Conservation (phyloP, 2,797 vertebrate genomes). For the Melanotaenia nigrans region DNA sequence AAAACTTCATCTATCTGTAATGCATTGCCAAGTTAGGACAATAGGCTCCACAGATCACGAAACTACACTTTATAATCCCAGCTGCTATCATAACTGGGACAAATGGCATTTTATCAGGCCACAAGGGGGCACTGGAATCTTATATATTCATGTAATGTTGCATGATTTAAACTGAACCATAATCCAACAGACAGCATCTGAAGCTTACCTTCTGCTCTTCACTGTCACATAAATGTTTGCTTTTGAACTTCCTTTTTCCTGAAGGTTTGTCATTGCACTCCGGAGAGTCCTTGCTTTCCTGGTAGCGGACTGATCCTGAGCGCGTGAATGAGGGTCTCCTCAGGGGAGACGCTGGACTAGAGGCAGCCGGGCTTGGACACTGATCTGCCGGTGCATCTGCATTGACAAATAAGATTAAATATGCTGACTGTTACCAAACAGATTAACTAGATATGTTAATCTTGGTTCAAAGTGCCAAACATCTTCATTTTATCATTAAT, state of each 20-base stretch:
- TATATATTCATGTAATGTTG: constrained; percentile 39
- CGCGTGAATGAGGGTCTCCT: constrained; percentile 78
- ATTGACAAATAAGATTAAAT: constrained; percentile 26
- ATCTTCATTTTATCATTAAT: neutral
- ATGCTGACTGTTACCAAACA: neutral
- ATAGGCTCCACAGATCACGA: constrained; percentile 18
- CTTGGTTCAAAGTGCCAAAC: neutral
- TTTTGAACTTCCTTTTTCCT: constrained; percentile 99
- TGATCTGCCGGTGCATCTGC: constrained; percentile 68
- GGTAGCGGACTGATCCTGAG: constrained; percentile 77
- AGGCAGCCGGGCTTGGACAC: constrained; percentile 66
- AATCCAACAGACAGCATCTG: constrained; percentile 33
- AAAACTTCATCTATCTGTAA: constrained; percentile 36
- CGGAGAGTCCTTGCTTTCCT: constrained; percentile 81
- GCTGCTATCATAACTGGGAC: constrained; percentile 32
- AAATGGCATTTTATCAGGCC: constrained; percentile 57
- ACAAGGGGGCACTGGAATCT: constrained; percentile 81
- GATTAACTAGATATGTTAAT: neutral
- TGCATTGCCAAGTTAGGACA: constrained; percentile 29
- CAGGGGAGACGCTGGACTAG: constrained; percentile 70
- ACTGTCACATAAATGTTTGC: constrained; percentile 90
- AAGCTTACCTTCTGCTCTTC: constrained; percentile 83
- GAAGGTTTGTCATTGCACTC: constrained; percentile 91
- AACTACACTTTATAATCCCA: constrained; percentile 27
- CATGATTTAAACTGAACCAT: constrained; percentile 13